phyloP scores from a whole-genome alignment of 2,113 vertebrate species.

The Castor canadensis region DNA sequence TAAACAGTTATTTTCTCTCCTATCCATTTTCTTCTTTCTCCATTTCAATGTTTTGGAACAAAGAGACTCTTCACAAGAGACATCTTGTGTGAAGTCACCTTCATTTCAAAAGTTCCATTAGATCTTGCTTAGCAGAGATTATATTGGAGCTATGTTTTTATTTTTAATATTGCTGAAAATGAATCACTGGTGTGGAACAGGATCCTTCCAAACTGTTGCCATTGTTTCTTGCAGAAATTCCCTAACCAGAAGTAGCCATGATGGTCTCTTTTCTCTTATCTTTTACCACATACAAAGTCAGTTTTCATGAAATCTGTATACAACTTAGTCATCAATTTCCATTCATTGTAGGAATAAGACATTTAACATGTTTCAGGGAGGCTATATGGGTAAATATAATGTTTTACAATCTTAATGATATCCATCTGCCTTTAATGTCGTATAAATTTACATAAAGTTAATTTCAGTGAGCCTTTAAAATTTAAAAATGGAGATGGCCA shows the following conservation, averaged over 20 bases:
- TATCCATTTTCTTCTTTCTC: neutral
- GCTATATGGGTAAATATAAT: neutral
- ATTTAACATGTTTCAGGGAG: neutral
- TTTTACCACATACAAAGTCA: neutral
- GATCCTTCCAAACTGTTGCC: neutral
- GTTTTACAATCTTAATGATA: neutral
- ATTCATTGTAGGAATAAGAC: neutral
- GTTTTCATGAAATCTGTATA: neutral
- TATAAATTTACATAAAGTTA: neutral
- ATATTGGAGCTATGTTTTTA: neutral
- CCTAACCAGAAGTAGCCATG: neutral
- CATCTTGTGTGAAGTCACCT: neutral
- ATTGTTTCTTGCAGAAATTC: neutral
- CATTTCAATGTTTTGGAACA: neutral
- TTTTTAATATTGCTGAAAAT: neutral
- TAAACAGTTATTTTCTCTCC: neutral
- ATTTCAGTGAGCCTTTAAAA: neutral
- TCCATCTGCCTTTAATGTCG: neutral
- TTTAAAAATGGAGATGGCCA: neutral
- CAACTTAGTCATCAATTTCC: neutral
- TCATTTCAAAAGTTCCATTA: neutral
- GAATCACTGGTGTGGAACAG: neutral
- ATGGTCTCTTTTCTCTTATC: neutral
- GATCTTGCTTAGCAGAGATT: neutral
- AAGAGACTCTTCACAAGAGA: neutral